Conservation (phyloP, 1,140 invertebrate species). For the Lasioglossum albipes region DNA sequence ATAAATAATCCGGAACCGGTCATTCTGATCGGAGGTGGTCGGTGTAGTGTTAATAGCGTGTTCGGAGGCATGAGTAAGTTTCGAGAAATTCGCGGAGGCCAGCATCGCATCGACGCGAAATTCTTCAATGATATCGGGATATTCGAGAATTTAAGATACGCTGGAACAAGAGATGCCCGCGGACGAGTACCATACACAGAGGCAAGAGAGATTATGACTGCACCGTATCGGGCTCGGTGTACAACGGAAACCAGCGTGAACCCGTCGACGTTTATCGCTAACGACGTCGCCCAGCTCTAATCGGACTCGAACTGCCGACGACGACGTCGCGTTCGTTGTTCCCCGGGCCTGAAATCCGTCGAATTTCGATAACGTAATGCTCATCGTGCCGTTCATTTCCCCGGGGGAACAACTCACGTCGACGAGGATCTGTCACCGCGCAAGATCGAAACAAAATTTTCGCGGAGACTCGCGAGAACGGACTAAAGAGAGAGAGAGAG, state of each 20-base stretch:
- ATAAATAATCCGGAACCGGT: too few relatives aligned
- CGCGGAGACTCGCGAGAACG: background rate
- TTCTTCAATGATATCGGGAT: too few relatives aligned
- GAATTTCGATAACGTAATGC: constrained; percentile 4
- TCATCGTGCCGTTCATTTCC: constrained; percentile 36
- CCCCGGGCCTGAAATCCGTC: background rate
- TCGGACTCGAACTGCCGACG: background rate
- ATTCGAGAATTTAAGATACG: too few relatives aligned
- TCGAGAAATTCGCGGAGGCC: too few relatives aligned
- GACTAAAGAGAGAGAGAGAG: too few relatives aligned
- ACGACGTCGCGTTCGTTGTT: background rate
- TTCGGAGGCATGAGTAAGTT: too few relatives aligned
- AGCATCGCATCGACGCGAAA: too few relatives aligned
- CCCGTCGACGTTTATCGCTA: background rate
- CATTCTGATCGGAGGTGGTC: too few relatives aligned
- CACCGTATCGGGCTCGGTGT: background rate
- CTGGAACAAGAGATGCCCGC: too few relatives aligned
- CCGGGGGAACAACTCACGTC: background rate
- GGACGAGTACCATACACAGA: background rate
- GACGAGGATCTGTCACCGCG: too few relatives aligned
- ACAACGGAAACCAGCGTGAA: background rate
- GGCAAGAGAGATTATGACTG: background rate
- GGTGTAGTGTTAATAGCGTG: too few relatives aligned
- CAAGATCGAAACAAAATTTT: background rate
- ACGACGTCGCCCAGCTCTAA: background rate